These are phyloP conservation scores for Euschistus heros DNA, from an alignment of 1,140 invertebrate species.

Conservation along the genomic window DNA sequence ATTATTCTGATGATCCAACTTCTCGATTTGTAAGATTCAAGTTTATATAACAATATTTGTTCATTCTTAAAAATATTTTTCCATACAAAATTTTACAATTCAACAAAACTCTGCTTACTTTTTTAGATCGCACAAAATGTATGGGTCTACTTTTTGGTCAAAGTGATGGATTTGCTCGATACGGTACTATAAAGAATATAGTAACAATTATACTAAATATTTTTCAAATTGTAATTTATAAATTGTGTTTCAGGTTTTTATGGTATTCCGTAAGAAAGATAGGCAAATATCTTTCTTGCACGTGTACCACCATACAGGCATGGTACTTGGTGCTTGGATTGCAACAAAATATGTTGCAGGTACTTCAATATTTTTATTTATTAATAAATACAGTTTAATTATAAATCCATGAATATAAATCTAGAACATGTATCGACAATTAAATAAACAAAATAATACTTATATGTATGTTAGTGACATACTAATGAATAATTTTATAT, in stretches of 20 bases:
- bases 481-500: too few relatives aligned
- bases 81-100: too few relatives aligned
- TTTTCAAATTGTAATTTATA: slow-evolving; percentile 32
- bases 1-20: slow-evolving; percentile 47
- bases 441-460: too few relatives aligned
- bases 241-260: slow-evolving; percentile 49
- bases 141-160: slow-evolving; percentile 58
- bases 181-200: slow-evolving; percentile 37
- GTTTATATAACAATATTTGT: too few relatives aligned
- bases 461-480: too few relatives aligned
- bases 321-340: slow-evolving; percentile 47
- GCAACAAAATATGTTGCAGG: slow-evolving; percentile 45
- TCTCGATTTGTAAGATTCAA: slow-evolving; percentile 13
- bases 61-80: too few relatives aligned
- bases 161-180: slow-evolving; percentile 56
- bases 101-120: neutral
- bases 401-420: too few relatives aligned
- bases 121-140: slow-evolving; percentile 3
- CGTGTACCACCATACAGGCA: slow-evolving; percentile 58
- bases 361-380: neutral
- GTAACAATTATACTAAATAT: neutral
- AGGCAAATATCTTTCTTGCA: slow-evolving; percentile 66
- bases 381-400: too few relatives aligned
- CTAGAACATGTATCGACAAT: too few relatives aligned
- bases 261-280: slow-evolving; percentile 67